Base-by-base conservation (phyloP, 53 echinoderm and acorn worm species). In the Patiria pectinifera region DNA sequence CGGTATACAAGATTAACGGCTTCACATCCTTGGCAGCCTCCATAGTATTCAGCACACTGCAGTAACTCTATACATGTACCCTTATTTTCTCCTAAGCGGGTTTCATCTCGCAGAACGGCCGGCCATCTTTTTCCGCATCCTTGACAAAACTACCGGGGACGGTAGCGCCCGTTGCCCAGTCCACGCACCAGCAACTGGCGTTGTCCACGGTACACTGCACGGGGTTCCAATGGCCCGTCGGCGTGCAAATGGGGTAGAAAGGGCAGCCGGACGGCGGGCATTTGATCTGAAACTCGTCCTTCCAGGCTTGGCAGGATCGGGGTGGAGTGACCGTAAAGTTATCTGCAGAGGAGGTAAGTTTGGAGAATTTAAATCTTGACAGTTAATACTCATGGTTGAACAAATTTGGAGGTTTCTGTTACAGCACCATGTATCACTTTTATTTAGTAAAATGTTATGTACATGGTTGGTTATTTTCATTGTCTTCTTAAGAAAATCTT, bases 101-200 rank as follows among this genome's bases (percentile, higher is more conserved):
- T 74, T 72, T 53, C 78, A 59, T 45, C 45, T 77, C 78, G 24
- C 90, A 90, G 49, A 69, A 80, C 62, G 90, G 90, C 90, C 69
- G 63, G 13, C 80, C 90, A 62, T 90, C 48, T 69, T 47, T 26
- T 47, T 14, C 77, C 15, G 25, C 62, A 46, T 90, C 69, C 48
- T 47, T 69, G 47, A 90, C 90, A 16, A 90, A 90, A 47, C 90
- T 90, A 18, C 90, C 90, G 45, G 48, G 80, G 18, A 90, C 8
- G 14, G 77, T 61, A 24, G 90, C 81, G 24, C 90, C 90, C 14
- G 80, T 90, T 80, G 48, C 81, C 69, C 90, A 77, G 69, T 81
- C 53, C 90, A 90, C 90, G 15, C 90, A 90, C 90, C 90, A 90
- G 9, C 90, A 90, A 49, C 90, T 90, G 53, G 80, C 24, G 80